Conservation (phyloP, 2,797 vertebrate genomes). For the Xiphorhynchus erythropygius region DNA sequence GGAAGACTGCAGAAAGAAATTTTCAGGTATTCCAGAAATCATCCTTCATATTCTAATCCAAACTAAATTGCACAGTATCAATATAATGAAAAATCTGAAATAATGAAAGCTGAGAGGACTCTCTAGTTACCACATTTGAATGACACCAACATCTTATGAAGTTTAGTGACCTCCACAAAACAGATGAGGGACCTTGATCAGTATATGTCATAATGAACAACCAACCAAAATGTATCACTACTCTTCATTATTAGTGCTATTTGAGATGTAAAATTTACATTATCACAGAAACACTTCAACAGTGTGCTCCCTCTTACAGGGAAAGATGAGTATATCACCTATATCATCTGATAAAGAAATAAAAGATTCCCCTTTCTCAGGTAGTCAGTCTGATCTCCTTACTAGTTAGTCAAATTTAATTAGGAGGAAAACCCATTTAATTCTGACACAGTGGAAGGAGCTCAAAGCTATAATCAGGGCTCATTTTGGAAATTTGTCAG, state of each 20-base stretch:
- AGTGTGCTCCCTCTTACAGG: neutral
- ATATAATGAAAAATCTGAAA: neutral
- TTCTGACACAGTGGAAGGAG: neutral
- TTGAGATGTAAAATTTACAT: neutral
- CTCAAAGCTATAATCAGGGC: neutral
- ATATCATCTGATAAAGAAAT: neutral
- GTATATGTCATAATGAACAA: neutral
- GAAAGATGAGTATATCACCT: neutral
- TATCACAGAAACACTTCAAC: neutral
- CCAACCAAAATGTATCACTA: neutral
- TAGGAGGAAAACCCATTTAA: slow-evolving; percentile 1
- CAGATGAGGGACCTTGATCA: neutral
- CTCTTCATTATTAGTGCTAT: neutral
- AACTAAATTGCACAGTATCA: neutral
- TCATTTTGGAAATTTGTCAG: slow-evolving; percentile 2
- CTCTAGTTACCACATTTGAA: neutral
- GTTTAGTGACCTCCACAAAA: neutral
- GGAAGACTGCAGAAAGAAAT: neutral
- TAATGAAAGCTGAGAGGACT: neutral
- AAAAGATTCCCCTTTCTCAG: neutral
- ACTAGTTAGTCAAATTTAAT: neutral
- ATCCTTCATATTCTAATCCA: fast-evolving
- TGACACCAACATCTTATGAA: neutral
- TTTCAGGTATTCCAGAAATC: neutral
- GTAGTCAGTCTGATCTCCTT: neutral